phyloP scores from a whole-genome alignment of 2,113 vertebrate genomes.

The Clinocottus analis region DNA sequence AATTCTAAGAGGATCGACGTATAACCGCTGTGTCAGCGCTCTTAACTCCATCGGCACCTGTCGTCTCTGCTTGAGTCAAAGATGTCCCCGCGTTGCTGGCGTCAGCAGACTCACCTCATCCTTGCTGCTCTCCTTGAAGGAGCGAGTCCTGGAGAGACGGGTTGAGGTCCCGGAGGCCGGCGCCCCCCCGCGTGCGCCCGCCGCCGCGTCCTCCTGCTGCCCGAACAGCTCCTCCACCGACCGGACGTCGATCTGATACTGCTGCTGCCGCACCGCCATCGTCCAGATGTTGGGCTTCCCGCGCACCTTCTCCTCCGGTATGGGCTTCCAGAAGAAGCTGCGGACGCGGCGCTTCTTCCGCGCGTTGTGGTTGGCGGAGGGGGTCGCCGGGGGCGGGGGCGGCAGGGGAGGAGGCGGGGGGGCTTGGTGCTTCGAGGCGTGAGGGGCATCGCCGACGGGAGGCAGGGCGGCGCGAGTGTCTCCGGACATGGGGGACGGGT shows the following conservation, averaged over 20 bases:
- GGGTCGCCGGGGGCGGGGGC: conserved; percentile 60
- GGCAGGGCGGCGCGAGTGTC: conserved; percentile 27
- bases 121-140: conserved; percentile 89
- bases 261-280: conserved; percentile 88
- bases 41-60: neutral
- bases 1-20: conserved; percentile 4
- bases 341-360: conserved; percentile 91
- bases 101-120: conserved; percentile 87
- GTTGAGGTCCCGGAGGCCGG: conserved; percentile 13
- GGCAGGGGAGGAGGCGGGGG: conserved; percentile 63
- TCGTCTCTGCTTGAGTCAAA: neutral
- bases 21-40: neutral
- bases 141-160: conserved; percentile 77
- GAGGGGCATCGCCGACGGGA: conserved; percentile 52
- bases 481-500: conserved; percentile 64
- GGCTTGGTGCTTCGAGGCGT: conserved; percentile 48
- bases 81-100: neutral
- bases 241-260: conserved; percentile 93
- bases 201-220: conserved; percentile 88
- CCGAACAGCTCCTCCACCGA: conserved; percentile 97
- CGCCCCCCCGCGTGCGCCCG: conserved; percentile 33
- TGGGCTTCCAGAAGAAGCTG: conserved; percentile 98
- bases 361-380: conserved; percentile 76
- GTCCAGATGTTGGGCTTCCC: conserved; percentile 98
- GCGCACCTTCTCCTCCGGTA: conserved; percentile 95